phyloP scores from a whole-genome alignment of 2,797 vertebrate genomes.

The Pseudochromis fuscus region DNA sequence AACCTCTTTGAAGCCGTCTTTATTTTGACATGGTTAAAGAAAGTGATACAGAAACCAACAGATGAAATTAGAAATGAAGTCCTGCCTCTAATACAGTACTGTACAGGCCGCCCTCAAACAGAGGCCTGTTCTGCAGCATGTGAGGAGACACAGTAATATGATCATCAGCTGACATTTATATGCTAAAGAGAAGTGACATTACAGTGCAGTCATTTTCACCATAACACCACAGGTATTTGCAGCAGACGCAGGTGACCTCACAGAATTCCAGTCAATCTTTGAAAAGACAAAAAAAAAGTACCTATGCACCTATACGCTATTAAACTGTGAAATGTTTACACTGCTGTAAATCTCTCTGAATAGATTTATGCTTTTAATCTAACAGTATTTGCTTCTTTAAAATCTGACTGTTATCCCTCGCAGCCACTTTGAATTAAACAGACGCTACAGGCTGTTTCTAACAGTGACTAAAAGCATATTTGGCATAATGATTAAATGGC shows the following conservation, averaged over 20 bases:
- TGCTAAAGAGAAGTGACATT: too few species aligned
- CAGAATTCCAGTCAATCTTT: too few species aligned
- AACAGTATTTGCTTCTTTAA: slow-evolving; percentile 36
- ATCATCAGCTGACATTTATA: too few species aligned
- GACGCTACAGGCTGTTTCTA: slow-evolving; percentile 32
- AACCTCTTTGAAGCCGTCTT: too few species aligned
- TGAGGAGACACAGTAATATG: too few species aligned
- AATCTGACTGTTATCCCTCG: slow-evolving; percentile 32
- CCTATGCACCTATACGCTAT: background rate
- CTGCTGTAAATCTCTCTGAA: slow-evolving; percentile 16
- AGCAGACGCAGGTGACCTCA: background rate
- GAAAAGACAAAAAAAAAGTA: background rate
- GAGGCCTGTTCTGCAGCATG: too few species aligned
- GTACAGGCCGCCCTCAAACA: too few species aligned
- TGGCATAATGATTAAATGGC: slow-evolving; percentile 81
- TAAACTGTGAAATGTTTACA: slow-evolving; percentile 40
- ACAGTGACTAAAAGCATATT: slow-evolving; percentile 86
- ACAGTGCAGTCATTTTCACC: too few species aligned
- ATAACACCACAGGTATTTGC: background rate
- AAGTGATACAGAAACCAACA: too few species aligned
- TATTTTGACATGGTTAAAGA: too few species aligned
- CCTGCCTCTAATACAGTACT: too few species aligned
- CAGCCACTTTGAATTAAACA: slow-evolving; percentile 53
- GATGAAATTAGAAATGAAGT: too few species aligned
- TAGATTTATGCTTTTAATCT: background rate